Evolutionary conservation across 37 sponge, comb jelly and placozoan genomes (phyloP), one percentile per base, ranked within the genome.

Genomic region (Tethya wilhelma): DNA sequence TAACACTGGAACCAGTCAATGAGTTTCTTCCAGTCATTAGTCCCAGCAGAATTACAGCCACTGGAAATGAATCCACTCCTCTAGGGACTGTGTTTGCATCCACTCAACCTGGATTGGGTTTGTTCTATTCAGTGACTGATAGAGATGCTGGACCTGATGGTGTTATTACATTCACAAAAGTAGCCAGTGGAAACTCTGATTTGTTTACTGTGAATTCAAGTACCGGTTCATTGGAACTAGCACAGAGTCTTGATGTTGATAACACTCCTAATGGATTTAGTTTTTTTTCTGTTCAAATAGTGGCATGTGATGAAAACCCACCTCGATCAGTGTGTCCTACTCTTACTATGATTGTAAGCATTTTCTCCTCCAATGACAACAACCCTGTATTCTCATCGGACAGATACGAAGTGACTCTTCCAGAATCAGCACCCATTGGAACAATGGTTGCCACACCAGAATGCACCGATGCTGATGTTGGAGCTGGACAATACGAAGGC

Each of bases 1-100:
- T 85, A 17, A n/a, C 30, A 23, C 73, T 85, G 0, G 9, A 31
- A 20, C 79, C 78, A 53, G 64, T 71, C 49, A 80, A 80, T 70
- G 71, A 71, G 45, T 71, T 69, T 59, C 64, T 53, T 20, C 78
- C 86, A 62, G 40, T 57, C 53, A 32, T 79, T 14, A 59, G n/a
- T 1, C 60, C 3, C 1, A 55, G 7, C 1, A 33, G 39, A 34
- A 30, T 59, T 59, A 4, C 2, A 5, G 39, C 38, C 57, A 74
- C 36, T 14, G 45, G 14, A 4, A 70, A 39, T 22, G 75, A 74
- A 31, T 33, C 37, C 59, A 25, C 55, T 38, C 3, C 38, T 1
- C 32, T 74, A 19, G 75, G 75, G 6, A 57, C 37, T 45, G 39
- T 57, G 1, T 20, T 74, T 74, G 60, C 34, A 38, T 1, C 75